Percentiles rank a stretch among this genome's conserved stretches.
phyloP scores from a whole-genome alignment of 2,888 invertebrate species.

The Philhelius pedissequus region DNA sequence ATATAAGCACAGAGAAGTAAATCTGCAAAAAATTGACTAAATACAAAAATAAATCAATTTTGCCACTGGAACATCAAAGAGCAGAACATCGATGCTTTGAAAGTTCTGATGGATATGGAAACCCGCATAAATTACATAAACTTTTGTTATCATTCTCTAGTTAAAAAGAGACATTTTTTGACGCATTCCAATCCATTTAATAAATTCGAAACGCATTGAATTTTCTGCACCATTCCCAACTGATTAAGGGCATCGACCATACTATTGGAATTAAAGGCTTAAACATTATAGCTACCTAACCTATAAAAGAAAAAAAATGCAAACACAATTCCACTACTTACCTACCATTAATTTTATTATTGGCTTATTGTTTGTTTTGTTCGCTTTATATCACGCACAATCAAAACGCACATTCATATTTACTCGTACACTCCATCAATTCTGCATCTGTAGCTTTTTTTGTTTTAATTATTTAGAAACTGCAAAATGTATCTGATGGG shows the following conservation, averaged over 20 bases:
- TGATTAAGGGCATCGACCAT: conserved; percentile 53
- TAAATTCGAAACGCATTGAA: conserved; percentile 4
- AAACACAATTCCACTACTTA: background rate
- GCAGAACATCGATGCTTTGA: no score
- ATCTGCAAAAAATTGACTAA: no score
- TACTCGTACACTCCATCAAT: background rate
- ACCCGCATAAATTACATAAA: background rate
- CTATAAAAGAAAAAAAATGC: background rate
- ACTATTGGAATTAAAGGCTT: background rate
- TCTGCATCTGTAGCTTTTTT: background rate
- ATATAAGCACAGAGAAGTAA: no score
- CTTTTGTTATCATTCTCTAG: background rate
- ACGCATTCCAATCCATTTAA: background rate
- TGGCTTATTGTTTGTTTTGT: background rate
- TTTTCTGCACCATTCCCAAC: conserved; percentile 26
- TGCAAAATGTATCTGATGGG: conserved; percentile 4
- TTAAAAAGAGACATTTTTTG: background rate
- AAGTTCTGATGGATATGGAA: no score
- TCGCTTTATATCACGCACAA: background rate
- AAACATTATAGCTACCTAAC: conserved; percentile 14
- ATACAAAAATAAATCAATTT: no score
- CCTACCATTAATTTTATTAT: conserved; percentile 49
- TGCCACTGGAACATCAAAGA: no score
- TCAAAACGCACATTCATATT: background rate
- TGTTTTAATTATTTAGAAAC: conserved; percentile 20